Percentiles rank a stretch among this genome's conserved stretches.
These are phyloP conservation scores for Furnarius figulus DNA, from an alignment of 2,113 vertebrate genomes.

Conservation along the genomic window DNA sequence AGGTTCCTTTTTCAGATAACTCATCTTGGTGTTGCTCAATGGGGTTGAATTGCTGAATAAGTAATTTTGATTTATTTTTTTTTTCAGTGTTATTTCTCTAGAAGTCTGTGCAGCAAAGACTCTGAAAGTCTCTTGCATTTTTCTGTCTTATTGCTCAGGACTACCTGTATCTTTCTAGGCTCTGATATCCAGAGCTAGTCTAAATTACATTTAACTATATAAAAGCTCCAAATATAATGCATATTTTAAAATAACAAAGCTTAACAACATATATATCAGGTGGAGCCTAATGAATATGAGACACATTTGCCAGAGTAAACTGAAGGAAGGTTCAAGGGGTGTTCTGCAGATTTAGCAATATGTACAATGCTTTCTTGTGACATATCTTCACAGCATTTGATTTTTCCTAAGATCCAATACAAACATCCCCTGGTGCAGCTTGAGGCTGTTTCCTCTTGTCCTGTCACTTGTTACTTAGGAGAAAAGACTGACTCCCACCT, in stretches of 20 bases:
- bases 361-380: not conserved
- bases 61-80: not conserved
- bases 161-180: not conserved
- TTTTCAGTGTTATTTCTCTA: not conserved
- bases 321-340: not conserved
- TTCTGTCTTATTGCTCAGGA: not conserved
- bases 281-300: not conserved
- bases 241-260: not conserved
- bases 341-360: not conserved
- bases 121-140: not conserved
- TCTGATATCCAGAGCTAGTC: not conserved
- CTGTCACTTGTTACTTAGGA: not conserved
- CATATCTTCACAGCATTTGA: not conserved
- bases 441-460: not conserved
- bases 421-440: not conserved
- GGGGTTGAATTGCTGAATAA: not conserved
- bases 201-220: not conserved
- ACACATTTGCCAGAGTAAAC: not conserved
- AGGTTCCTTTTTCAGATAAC: not conserved
- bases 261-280: not conserved
- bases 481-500: not conserved
- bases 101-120: not conserved
- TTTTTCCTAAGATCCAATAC: not conserved
- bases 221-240: not conserved
- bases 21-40: not conserved